Percentiles rank a stretch among this genome's conserved stretches.
These are phyloP conservation scores for Trididemnum clinides DNA, from an alignment of 23 tunicate species.

Conservation along the genomic window DNA sequence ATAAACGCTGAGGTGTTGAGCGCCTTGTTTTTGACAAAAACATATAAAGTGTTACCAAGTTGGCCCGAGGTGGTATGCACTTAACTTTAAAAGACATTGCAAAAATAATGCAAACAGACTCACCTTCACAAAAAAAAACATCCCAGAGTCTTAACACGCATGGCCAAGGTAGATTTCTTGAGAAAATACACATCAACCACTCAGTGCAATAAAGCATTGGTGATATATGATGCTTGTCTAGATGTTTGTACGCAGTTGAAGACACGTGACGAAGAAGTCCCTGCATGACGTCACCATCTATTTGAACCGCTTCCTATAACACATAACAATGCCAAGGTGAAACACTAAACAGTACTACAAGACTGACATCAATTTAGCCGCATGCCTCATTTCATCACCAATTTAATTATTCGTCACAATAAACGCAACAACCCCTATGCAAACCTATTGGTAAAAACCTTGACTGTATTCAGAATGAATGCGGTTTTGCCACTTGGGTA, in stretches of 20 bases:
- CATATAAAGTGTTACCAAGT: background rate
- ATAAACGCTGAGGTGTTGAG: background rate
- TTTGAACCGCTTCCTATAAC: constrained; percentile 87
- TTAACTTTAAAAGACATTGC: too few species aligned
- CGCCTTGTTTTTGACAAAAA: background rate
- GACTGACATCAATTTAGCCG: too few species aligned
- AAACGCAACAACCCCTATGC: too few species aligned
- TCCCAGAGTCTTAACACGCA: constrained; percentile 96
- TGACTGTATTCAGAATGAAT: too few species aligned
- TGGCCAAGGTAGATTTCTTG: constrained; percentile 95
- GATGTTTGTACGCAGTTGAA: constrained; percentile 60
- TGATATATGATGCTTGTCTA: constrained; percentile 68
- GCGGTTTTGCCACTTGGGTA: too few species aligned
- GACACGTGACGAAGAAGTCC: constrained; percentile 73
- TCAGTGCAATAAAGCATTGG: constrained; percentile 96
- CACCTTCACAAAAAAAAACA: constrained; percentile 98
- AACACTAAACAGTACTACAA: too few species aligned
- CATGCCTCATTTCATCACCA: too few species aligned
- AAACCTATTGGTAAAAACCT: too few species aligned
- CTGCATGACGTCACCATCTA: constrained; percentile 94
- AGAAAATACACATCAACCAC: constrained; percentile 96
- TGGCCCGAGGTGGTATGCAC: too few species aligned
- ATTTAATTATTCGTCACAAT: too few species aligned
- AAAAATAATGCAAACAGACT: background rate
- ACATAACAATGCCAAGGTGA: too few species aligned